Percentiles rank a stretch among this genome's conserved stretches.
Conservation (phyloP, 2,888 invertebrate species). For the Vesta saturnalis region DNA sequence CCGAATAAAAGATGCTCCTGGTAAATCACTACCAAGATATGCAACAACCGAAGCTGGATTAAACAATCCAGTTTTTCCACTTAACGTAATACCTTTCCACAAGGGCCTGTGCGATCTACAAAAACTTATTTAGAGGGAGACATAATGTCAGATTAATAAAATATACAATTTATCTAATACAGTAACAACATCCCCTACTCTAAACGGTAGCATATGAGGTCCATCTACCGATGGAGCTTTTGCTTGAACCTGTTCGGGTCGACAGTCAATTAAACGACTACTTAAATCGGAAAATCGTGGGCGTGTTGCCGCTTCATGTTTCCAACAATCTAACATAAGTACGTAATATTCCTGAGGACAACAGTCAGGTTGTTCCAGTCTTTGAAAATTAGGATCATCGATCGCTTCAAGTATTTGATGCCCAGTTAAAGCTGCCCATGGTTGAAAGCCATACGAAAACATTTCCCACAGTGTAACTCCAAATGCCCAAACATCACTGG, state of each 20-base stretch:
- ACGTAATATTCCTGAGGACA: slow-evolving; percentile 93
- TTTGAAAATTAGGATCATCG: slow-evolving; percentile 90
- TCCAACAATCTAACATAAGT: slow-evolving; percentile 96
- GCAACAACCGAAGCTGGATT: slow-evolving; percentile 91
- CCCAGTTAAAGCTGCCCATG: slow-evolving; percentile 92
- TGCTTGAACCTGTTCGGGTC: slow-evolving; percentile 93
- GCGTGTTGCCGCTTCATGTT: slow-evolving; percentile 86
- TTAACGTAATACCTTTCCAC: slow-evolving; percentile 92
- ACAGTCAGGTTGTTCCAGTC: slow-evolving; percentile 92
- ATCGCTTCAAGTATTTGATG: slow-evolving; percentile 96
- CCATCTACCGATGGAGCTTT: slow-evolving; percentile 67
- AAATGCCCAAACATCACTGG: slow-evolving; percentile 98
- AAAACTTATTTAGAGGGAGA: slow-evolving; percentile 15
- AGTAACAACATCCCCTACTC: slow-evolving; percentile 90
- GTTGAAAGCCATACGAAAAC: slow-evolving; percentile 98
- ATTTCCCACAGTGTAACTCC: slow-evolving; percentile 99
- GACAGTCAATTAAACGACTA: slow-evolving; percentile 80
- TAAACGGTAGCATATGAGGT: slow-evolving; percentile 79
- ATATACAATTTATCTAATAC: slow-evolving; percentile 84
- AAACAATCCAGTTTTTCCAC: slow-evolving; percentile 93
- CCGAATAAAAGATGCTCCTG: slow-evolving; percentile 65
- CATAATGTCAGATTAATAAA: background rate
- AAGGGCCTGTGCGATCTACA: slow-evolving; percentile 70
- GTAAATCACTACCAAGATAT: slow-evolving; percentile 81
- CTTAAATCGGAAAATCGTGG: slow-evolving; percentile 91